Percentiles rank a stretch among this genome's conserved stretches.
Evolutionary conservation across 2,113 vertebrate species (phyloP).

Genomic region (human (Homo sapiens)): DNA sequence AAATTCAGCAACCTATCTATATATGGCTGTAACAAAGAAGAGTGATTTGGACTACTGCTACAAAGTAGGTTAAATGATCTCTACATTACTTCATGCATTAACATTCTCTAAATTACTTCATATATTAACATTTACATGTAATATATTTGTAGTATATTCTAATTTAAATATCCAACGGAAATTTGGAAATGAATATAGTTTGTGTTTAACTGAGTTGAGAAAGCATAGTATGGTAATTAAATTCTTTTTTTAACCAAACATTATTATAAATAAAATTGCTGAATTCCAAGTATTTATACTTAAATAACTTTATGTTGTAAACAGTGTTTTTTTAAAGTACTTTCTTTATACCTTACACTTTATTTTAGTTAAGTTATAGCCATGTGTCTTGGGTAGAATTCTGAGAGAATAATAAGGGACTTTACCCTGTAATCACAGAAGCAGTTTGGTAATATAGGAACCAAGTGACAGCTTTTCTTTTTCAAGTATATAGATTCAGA

Average conservation of each 20-base stretch:
- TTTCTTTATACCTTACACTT: neutral
- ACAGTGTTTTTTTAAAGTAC: constrained; percentile 26
- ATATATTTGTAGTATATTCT: constrained; percentile 21
- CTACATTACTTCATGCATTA: constrained; percentile 14
- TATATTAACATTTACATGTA: constrained; percentile 38
- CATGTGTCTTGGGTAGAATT: neutral
- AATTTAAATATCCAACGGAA: neutral
- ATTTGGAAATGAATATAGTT: constrained; percentile 41
- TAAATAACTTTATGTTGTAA: constrained; percentile 1
- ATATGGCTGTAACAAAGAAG: neutral
- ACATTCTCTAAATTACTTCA: constrained; percentile 8
- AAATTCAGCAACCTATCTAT: neutral
- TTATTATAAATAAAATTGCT: constrained; percentile 49
- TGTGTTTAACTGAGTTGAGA: constrained; percentile 30
- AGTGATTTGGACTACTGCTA: neutral
- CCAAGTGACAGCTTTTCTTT: neutral
- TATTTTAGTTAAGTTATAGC: constrained; percentile 21
- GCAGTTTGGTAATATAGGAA: neutral
- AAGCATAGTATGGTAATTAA: constrained; percentile 54
- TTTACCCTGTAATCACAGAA: neutral
- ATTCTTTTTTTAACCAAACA: neutral
- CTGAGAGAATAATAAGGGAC: neutral
- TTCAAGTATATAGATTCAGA: neutral
- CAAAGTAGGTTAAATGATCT: neutral
- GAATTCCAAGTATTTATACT: constrained; percentile 2